These are phyloP conservation scores for Trichonephila clavata DNA, from an alignment of 1,140 invertebrate species.

Conservation along the genomic window DNA sequence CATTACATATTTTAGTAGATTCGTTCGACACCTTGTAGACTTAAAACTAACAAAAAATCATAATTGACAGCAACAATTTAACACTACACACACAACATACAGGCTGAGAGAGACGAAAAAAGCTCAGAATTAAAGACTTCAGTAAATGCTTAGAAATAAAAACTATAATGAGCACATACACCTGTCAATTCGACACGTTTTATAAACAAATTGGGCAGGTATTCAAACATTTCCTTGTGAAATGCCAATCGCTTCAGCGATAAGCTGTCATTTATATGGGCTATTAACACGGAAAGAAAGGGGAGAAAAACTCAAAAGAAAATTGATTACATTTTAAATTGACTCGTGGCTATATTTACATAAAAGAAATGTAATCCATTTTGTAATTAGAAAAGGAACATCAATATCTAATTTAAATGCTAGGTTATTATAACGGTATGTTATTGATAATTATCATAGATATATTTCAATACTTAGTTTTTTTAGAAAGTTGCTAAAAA, in stretches of 20 bases:
- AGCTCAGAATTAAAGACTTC: not conserved
- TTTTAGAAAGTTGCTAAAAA: too few species aligned
- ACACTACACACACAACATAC: not conserved
- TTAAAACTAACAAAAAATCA: not conserved
- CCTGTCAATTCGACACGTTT: not conserved
- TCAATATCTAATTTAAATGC: not conserved
- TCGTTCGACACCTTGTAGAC: not conserved
- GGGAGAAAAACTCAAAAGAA: not conserved
- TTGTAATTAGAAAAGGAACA: not conserved
- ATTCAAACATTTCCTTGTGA: not conserved
- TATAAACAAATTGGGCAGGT: not conserved
- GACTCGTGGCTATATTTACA: not conserved
- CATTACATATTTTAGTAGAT: not conserved
- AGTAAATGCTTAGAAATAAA: not conserved
- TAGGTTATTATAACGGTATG: not conserved
- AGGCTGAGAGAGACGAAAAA: not conserved
- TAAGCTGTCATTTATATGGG: not conserved
- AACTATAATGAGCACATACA: not conserved
- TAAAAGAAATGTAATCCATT: not conserved
- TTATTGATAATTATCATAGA: too few species aligned
- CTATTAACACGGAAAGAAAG: slow-evolving; percentile 37
- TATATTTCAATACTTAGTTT: too few species aligned
- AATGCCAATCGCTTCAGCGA: not conserved
- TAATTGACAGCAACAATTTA: not conserved
- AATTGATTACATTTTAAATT: not conserved